Evolutionary conservation across 2,888 invertebrate genomes (phyloP).

Genomic region (Leucoma salicis): DNA sequence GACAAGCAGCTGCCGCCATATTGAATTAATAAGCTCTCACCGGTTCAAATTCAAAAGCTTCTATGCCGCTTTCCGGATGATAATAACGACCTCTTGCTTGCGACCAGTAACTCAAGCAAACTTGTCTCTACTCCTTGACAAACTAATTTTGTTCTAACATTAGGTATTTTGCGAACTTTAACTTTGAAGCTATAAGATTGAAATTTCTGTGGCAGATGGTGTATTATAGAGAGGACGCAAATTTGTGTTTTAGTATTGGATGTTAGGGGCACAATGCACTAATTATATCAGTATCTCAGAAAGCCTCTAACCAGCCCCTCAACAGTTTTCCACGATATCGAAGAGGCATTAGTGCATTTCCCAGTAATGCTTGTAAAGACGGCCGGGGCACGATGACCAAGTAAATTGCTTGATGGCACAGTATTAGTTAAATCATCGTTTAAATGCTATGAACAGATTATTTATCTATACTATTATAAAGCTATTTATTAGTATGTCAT

Average conservation of each 20-base stretch:
- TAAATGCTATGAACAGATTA: neutral
- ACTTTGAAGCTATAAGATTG: conserved; percentile 20
- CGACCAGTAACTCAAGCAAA: conserved; percentile 69
- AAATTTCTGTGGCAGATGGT: conserved; percentile 23
- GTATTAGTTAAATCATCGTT: conserved; percentile 13
- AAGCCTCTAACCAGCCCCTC: conserved; percentile 80
- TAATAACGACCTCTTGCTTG: conserved; percentile 65
- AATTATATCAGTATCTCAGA: conserved; percentile 80
- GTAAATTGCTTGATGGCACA: conserved; percentile 43
- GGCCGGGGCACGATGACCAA: conserved; percentile 73
- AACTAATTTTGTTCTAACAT: conserved; percentile 14
- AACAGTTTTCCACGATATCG: conserved; percentile 79
- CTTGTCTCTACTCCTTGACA: conserved; percentile 51
- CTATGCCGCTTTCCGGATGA: conserved; percentile 59
- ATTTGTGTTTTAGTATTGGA: conserved; percentile 48
- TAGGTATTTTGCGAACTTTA: conserved; percentile 14
- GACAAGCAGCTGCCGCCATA: conserved; percentile 44
- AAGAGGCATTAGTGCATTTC: conserved; percentile 79
- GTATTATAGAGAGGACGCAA: conserved; percentile 15
- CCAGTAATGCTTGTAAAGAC: conserved; percentile 78
- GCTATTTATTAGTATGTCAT: too few relatives aligned
- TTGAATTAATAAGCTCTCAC: conserved; percentile 59
- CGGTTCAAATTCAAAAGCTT: conserved; percentile 59
- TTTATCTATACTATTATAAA: too few relatives aligned
- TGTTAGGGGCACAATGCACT: conserved; percentile 74